Conservation (phyloP, 2,113 vertebrate species). For the Colistium nudipinnis region DNA sequence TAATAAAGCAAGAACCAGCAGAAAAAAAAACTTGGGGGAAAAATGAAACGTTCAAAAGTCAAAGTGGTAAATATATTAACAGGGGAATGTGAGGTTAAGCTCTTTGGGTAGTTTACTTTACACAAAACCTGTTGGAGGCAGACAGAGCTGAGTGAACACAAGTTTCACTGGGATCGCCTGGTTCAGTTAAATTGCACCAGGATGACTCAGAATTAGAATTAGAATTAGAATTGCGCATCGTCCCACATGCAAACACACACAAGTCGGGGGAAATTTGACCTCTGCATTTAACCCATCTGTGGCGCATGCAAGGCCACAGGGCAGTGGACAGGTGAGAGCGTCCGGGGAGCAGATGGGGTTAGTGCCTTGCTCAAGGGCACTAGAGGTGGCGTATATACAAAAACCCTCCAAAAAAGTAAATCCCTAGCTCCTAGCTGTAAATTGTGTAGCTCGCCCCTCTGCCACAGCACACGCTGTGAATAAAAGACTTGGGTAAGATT, state of each 20-base stretch:
- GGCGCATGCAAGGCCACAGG: too few relatives aligned
- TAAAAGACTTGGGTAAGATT: slow-evolving; percentile 7
- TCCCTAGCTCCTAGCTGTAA: background rate
- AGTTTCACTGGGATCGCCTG: background rate
- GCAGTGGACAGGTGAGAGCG: too few relatives aligned
- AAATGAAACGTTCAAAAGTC: slow-evolving; percentile 4
- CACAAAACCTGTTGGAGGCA: background rate
- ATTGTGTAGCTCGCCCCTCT: background rate
- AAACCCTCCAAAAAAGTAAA: background rate
- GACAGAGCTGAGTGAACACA: background rate
- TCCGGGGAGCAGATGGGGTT: too few relatives aligned
- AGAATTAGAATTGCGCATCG: too few relatives aligned
- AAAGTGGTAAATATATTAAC: too few relatives aligned
- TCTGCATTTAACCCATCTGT: too few relatives aligned
- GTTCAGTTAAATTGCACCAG: background rate
- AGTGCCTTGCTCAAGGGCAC: too few relatives aligned
- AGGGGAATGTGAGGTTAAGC: background rate
- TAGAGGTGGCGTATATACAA: slow-evolving; percentile 1
- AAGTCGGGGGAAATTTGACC: too few relatives aligned
- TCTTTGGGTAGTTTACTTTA: background rate
- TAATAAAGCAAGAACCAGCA: too few relatives aligned
- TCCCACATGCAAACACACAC: too few relatives aligned
- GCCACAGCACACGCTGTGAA: background rate
- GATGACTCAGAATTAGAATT: too few relatives aligned
- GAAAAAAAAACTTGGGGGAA: too few relatives aligned